A percentile compares a stretch with the other conserved stretches of the same genome.
Conservation (phyloP, 2,113 vertebrate genomes). For the Melanotaenia duboulayi region DNA sequence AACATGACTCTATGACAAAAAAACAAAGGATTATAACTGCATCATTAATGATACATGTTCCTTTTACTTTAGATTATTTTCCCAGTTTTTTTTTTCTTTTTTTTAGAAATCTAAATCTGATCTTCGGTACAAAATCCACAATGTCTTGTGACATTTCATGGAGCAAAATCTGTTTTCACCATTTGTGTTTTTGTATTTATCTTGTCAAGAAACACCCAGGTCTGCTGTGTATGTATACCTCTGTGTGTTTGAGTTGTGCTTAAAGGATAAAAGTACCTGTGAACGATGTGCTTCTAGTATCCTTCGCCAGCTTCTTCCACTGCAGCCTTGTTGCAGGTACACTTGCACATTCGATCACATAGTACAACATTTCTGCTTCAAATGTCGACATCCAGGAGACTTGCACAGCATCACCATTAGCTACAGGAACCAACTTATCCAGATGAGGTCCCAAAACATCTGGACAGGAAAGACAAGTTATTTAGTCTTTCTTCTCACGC, state of each 20-base stretch:
- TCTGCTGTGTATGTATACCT: background rate
- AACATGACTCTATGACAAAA: too few species aligned
- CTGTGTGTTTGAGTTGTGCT: background rate
- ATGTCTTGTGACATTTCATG: background rate
- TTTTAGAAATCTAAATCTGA: too few species aligned
- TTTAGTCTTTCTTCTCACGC: accelerated
- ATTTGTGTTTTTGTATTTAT: background rate
- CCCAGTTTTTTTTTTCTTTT: too few species aligned
- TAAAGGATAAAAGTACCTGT: conserved; percentile 61
- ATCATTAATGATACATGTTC: too few species aligned
- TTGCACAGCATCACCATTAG: conserved; percentile 26
- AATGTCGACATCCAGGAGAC: conserved; percentile 64
- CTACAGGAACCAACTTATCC: conserved; percentile 21
- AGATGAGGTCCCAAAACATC: conserved; percentile 53
- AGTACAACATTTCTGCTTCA: conserved; percentile 42
- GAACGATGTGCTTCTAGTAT: conserved; percentile 54
- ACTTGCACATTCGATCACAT: conserved; percentile 73
- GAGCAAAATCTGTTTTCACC: background rate
- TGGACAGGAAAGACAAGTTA: conserved; percentile 26
- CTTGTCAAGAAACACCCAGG: background rate
- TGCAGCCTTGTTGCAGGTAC: conserved; percentile 22
- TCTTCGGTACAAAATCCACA: too few species aligned
- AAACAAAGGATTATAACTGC: too few species aligned
- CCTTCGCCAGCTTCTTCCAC: conserved; percentile 68
- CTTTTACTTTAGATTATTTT: too few species aligned